Evolutionary conservation across 2,113 vertebrate species (phyloP).

Genomic region (Indri indri): DNA sequence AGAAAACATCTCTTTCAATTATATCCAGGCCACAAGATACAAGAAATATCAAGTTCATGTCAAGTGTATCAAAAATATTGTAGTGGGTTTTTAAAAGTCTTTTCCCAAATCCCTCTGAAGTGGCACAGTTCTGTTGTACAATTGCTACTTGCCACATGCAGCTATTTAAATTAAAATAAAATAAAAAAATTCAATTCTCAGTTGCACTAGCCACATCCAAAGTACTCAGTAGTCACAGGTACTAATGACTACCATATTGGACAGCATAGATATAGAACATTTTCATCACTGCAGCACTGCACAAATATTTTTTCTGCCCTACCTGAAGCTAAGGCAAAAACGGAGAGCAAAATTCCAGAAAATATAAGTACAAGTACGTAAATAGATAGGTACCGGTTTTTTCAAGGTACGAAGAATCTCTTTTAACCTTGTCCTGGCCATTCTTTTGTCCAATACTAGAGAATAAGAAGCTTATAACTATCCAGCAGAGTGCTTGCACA

Average conservation of each 20-base stretch:
- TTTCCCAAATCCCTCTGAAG: background rate
- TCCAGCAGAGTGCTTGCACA: background rate
- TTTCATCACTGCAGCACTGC: background rate
- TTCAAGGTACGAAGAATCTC: background rate
- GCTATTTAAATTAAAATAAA: background rate
- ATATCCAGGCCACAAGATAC: background rate
- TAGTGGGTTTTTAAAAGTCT: background rate
- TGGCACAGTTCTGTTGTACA: background rate
- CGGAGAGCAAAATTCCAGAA: background rate
- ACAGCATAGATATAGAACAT: background rate
- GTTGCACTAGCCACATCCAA: background rate
- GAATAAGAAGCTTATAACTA: background rate
- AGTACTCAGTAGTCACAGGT: background rate
- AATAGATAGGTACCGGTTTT: background rate
- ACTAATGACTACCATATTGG: background rate
- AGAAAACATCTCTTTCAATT: conserved; percentile 55
- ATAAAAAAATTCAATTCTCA: background rate
- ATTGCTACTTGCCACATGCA: background rate
- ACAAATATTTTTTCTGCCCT: background rate
- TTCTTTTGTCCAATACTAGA: background rate
- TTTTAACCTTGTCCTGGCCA: background rate
- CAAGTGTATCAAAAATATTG: conserved; percentile 21
- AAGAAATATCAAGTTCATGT: conserved; percentile 39
- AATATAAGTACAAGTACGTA: background rate
- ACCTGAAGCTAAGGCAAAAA: background rate